Evolutionary conservation across 1,140 invertebrate genomes (phyloP).

Genomic region (Lepidurus apus): DNA sequence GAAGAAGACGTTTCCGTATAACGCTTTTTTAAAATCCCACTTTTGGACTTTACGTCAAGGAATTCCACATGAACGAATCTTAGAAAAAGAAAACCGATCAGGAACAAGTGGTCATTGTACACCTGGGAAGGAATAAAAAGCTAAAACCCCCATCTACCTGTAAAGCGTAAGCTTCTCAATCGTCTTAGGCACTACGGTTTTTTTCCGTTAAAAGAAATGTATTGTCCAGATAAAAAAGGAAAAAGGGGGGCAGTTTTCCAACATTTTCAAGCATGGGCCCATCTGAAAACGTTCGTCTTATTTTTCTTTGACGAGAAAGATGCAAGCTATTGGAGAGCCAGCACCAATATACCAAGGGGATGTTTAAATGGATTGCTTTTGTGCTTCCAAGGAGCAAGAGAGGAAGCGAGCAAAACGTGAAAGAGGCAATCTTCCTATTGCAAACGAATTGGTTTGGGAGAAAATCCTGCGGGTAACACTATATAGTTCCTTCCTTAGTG

Average conservation of each 20-base stretch:
- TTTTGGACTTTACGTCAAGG: not conserved
- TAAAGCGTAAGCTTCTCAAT: not conserved
- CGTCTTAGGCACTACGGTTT: constrained; percentile 7
- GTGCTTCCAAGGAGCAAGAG: no score
- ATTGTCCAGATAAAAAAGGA: not conserved
- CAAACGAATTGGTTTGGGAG: not conserved
- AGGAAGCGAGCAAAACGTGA: no score
- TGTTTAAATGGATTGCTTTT: no score
- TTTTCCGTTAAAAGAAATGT: not conserved
- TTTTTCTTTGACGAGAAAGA: no score
- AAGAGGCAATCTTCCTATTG: no score
- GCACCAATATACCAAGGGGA: no score
- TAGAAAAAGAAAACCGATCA: not conserved
- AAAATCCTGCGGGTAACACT: not conserved
- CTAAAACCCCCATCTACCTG: not conserved
- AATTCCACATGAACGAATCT: not conserved
- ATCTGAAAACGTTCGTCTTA: no score
- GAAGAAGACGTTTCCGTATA: constrained; percentile 16
- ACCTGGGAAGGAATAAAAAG: not conserved
- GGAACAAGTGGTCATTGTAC: constrained; percentile 6
- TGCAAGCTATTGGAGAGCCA: no score
- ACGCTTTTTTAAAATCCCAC: not conserved
- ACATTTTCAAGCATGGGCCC: not conserved
- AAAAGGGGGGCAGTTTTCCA: not conserved
- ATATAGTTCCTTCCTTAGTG: not conserved